Evolutionary conservation across 2,797 vertebrate genomes (phyloP).

Genomic region (Macrochelys suwanniensis): DNA sequence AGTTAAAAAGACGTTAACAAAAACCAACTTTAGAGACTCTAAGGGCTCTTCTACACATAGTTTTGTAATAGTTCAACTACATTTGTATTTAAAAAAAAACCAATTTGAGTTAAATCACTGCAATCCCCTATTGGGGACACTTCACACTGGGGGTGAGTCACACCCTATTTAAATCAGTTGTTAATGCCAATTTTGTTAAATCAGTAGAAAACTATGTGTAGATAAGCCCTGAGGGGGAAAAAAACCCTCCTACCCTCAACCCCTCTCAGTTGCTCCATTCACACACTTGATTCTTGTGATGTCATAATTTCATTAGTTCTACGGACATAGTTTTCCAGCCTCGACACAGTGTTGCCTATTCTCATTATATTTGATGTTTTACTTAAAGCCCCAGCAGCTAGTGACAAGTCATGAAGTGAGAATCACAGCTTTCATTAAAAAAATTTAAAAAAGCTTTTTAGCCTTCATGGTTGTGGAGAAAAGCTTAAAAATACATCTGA

Average conservation of each 20-base stretch:
- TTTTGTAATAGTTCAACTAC: background rate
- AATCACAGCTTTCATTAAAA: background rate
- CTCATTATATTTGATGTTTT: background rate
- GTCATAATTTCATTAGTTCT: background rate
- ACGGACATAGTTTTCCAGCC: background rate
- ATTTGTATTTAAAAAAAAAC: background rate
- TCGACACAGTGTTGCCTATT: background rate
- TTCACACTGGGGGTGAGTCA: background rate
- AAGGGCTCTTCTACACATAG: background rate
- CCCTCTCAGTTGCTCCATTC: conserved; percentile 2
- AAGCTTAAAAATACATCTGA: background rate
- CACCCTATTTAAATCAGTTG: conserved; percentile 30
- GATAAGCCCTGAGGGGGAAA: conserved; percentile 5
- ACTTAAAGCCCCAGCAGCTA: conserved; percentile 31
- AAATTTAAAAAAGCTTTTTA: background rate
- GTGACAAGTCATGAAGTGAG: background rate
- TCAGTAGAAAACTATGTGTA: conserved; percentile 51
- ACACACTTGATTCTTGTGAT: background rate
- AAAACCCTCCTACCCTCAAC: background rate
- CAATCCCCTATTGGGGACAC: background rate
- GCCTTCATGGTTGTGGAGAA: background rate
- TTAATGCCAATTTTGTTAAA: conserved; percentile 37
- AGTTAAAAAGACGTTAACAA: background rate
- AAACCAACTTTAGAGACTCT: background rate
- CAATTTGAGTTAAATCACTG: background rate